Percentiles rank a stretch among this genome's conserved stretches.
Conservation (phyloP, 1,140 invertebrate genomes). For the Drusus annulatus region DNA sequence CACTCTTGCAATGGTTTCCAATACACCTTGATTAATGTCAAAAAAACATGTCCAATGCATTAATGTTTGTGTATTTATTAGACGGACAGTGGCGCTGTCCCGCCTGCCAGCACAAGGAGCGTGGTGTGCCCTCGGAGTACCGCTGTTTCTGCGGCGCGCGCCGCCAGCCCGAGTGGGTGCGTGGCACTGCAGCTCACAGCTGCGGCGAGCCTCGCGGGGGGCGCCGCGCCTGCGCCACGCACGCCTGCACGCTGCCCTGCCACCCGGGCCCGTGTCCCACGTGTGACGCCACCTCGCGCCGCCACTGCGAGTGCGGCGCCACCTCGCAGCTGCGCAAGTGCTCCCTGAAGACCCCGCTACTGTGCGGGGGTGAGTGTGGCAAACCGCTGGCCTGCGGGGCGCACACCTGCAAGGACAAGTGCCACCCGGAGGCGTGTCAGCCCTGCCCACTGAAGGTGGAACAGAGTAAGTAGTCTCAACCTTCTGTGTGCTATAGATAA, state of each 20-base stretch:
- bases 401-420: slow-evolving; percentile 82
- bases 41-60: too few species aligned
- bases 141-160: slow-evolving; percentile 89
- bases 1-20: too few species aligned
- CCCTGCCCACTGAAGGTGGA: slow-evolving; percentile 76
- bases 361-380: slow-evolving; percentile 82
- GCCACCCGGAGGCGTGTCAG: slow-evolving; percentile 85
- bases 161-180: slow-evolving; percentile 80
- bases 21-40: too few species aligned
- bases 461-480: slow-evolving; percentile 64
- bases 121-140: slow-evolving; percentile 81
- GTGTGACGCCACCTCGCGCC: slow-evolving; percentile 77
- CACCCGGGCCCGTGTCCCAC: slow-evolving; percentile 93
- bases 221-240: slow-evolving; percentile 77
- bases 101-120: slow-evolving; percentile 85
- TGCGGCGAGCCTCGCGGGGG: slow-evolving; percentile 90
- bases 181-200: slow-evolving; percentile 86
- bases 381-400: slow-evolving; percentile 81
- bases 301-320: slow-evolving; percentile 82
- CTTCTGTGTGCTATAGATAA: too few species aligned
- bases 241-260: slow-evolving; percentile 90
- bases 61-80: slow-evolving; percentile 55
- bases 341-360: slow-evolving; percentile 76
- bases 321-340: slow-evolving; percentile 81
- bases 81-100: slow-evolving; percentile 93